These are phyloP conservation scores for Campylomormyrus tamandua DNA, from an alignment of 2,113 vertebrate genomes.

Conservation along the genomic window DNA sequence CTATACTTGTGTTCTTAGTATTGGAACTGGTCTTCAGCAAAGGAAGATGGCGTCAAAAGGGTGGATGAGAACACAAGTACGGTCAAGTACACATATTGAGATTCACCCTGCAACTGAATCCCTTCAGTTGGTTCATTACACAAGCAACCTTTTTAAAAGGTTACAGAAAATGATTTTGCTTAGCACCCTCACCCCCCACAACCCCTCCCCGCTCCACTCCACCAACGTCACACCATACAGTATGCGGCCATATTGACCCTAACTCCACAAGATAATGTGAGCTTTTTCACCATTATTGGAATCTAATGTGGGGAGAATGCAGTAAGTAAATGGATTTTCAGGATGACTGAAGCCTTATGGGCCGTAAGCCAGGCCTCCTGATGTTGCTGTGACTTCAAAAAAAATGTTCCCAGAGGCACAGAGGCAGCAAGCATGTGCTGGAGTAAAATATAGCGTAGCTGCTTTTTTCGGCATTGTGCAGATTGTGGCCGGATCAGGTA, in stretches of 20 bases:
- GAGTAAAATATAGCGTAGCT: neutral
- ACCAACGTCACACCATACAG: neutral
- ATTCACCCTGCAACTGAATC: neutral
- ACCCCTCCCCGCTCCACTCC: neutral
- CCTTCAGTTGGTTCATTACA: neutral
- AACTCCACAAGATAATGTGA: neutral
- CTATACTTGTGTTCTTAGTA: neutral
- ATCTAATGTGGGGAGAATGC: neutral
- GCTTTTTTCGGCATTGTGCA: neutral
- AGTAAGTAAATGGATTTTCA: constrained; percentile 10
- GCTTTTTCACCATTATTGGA: neutral
- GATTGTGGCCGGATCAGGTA: neutral
- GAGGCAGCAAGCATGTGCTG: neutral
- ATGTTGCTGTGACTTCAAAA: neutral
- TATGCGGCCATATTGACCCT: neutral
- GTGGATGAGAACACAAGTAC: neutral
- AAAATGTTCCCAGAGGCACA: neutral
- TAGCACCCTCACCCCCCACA: neutral
- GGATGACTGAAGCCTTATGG: neutral
- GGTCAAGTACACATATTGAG: neutral
- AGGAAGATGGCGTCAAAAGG: neutral
- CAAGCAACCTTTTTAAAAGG: neutral
- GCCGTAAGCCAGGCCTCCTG: neutral
- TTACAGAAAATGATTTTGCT: neutral
- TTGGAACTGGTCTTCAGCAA: neutral